Conservation (phyloP, 2,113 vertebrate species). For the Epinephelus cyanopodus region DNA sequence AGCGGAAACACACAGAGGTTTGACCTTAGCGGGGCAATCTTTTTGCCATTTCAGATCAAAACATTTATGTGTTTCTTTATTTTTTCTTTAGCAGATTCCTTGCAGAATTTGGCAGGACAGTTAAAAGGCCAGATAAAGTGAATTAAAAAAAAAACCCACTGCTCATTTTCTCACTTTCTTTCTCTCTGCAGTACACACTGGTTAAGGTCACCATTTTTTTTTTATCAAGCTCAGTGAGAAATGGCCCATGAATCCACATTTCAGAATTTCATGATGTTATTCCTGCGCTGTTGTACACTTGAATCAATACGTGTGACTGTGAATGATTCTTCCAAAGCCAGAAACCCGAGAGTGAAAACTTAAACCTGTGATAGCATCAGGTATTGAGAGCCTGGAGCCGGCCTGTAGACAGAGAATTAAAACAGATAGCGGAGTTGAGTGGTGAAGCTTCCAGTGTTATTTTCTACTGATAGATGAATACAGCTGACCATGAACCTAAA, state of each 20-base stretch:
- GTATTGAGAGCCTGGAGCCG: conserved; percentile 2
- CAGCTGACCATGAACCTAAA: conserved; percentile 14
- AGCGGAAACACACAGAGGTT: conserved; percentile 41
- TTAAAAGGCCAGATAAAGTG: conserved; percentile 37
- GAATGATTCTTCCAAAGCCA: conserved; percentile 17
- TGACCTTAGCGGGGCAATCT: conserved; percentile 62
- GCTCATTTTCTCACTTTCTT: neutral
- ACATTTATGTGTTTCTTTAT: conserved; percentile 29
- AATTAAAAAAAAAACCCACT: conserved; percentile 9
- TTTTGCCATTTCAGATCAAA: conserved; percentile 53
- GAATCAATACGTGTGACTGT: conserved; percentile 42
- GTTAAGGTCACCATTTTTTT: conserved; percentile 36
- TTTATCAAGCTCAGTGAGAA: conserved; percentile 37
- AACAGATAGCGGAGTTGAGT: conserved; percentile 29
- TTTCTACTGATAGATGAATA: conserved; percentile 9
- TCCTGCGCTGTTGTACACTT: neutral
- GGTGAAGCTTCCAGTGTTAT: conserved; percentile 5
- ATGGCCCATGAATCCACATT: conserved; percentile 37
- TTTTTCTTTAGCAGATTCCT: conserved; percentile 19
- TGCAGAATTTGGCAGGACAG: conserved; percentile 24
- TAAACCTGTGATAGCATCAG: conserved; percentile 41
- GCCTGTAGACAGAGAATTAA: neutral
- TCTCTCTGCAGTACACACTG: neutral
- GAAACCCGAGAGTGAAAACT: conserved; percentile 18
- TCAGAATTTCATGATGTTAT: conserved; percentile 29